phyloP scores from a whole-genome alignment of 2,888 invertebrate species.

The Apamea anceps region DNA sequence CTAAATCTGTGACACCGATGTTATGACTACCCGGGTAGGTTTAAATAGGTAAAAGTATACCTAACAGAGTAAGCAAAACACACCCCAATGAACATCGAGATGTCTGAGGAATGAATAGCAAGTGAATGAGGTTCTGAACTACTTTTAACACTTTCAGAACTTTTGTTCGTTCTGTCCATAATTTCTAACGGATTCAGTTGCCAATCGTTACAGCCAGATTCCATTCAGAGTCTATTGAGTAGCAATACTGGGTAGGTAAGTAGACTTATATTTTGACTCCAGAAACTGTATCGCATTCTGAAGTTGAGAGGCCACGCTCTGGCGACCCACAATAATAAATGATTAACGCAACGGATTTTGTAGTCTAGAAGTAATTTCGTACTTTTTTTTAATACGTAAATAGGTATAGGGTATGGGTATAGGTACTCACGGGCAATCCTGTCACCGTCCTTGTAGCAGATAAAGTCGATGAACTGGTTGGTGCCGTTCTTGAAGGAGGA shows the following conservation, averaged over 20 bases:
- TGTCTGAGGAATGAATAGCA: not conserved
- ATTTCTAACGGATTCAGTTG: not conserved
- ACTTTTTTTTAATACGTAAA: not conserved
- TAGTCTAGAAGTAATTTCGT: too few relatives aligned
- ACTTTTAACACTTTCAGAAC: not conserved
- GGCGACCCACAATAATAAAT: not conserved
- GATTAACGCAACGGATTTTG: not conserved
- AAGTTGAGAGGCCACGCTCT: not conserved
- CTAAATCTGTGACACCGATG: too few relatives aligned
- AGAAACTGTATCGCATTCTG: not conserved
- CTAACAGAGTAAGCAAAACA: not conserved
- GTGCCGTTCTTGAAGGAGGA: constrained; percentile 91
- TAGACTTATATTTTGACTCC: not conserved
- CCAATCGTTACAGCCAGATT: not conserved
- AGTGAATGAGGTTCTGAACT: not conserved
- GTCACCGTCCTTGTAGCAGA: constrained; percentile 95
- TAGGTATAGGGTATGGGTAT: not conserved
- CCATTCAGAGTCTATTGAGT: not conserved
- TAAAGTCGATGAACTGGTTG: constrained; percentile 93
- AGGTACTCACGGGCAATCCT: constrained; percentile 92
- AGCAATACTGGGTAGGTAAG: not conserved
- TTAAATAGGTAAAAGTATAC: not conserved
- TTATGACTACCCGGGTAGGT: not conserved
- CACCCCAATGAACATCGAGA: not conserved
- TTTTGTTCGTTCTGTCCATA: not conserved